Base-by-base conservation (phyloP, 1,140 invertebrate species). In the Apis florea region DNA sequence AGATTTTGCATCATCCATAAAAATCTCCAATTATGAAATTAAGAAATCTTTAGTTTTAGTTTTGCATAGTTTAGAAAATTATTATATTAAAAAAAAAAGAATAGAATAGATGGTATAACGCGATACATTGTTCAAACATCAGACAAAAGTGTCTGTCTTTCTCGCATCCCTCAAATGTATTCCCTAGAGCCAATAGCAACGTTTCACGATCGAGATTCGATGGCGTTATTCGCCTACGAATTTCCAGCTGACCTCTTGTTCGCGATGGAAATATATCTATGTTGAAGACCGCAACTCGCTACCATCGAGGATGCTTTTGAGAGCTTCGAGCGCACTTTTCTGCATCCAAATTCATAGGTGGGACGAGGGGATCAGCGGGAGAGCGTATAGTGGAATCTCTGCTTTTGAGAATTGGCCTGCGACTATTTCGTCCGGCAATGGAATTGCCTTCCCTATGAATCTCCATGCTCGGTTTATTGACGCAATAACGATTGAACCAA, bases 301-400 rank as follows among this genome's bases (percentile, higher is more conserved):
- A 31, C n/a, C 31, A 26, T 12, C 59, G 54, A 19, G 59, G 31
- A 59, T 79, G 59, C 72, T 75, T 79, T 79, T 51, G 31, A 74
- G 26, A 64, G 59, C 40, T 24, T 66, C 70, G 24, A 75, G 56
- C 51, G 31, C 56, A 73, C 66, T 68, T 83, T 76, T 68, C 61
- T 40, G 5, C 70, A 70, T 83, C 26, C 49, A 85, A 82, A 86
- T 78, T 78, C 64, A 51, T 67, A 54, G 56, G 67, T 54, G n/a
- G 40, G 17, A 15, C 53, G 63, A 53, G 15, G 15, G 40, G 68
- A 63, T 67, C n/a, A n/a, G 21, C 47, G 56, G 56, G 58, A 51
- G 40, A 63, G 53, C 53, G 68, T 11, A 31, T 31, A 79, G 12
- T 51, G 21, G 24, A 61, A 70, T 1, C 15, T 21, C 24, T 51